Conservation (phyloP, 2,797 vertebrate genomes). For the Anas bahamensis region DNA sequence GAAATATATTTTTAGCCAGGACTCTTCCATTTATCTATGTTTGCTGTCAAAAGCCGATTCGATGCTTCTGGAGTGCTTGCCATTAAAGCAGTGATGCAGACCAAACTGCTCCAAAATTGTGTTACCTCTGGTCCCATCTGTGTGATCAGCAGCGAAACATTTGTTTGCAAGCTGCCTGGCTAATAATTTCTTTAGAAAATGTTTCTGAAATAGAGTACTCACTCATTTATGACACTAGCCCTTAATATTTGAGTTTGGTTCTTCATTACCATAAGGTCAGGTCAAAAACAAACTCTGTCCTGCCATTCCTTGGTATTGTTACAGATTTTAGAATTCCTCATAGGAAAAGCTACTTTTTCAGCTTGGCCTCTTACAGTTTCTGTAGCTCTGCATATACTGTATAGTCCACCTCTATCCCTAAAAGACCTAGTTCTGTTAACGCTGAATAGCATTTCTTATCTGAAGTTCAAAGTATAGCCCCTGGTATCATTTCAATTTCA, state of each 20-base stretch:
- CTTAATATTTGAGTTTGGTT: background rate
- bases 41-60: background rate
- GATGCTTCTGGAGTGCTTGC: background rate
- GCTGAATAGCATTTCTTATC: constrained; percentile 15
- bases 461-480: constrained; percentile 51
- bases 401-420: background rate
- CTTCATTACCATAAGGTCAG: background rate
- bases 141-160: background rate
- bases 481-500: background rate
- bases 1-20: background rate
- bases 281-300: too few relatives aligned
- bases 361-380: background rate
- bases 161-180: background rate
- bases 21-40: background rate
- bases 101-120: background rate
- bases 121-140: background rate
- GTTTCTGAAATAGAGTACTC: background rate
- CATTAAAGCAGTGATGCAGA: background rate
- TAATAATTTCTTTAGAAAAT: background rate
- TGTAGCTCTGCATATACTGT: background rate
- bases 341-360: background rate
- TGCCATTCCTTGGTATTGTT: background rate
- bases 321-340: background rate
- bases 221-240: background rate
- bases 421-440: constrained; percentile 11